A percentile compares a stretch with the other conserved stretches of the same genome.
Evolutionary conservation across 2,113 vertebrate genomes (phyloP).

Genomic region (Malaclemys terrapin): DNA sequence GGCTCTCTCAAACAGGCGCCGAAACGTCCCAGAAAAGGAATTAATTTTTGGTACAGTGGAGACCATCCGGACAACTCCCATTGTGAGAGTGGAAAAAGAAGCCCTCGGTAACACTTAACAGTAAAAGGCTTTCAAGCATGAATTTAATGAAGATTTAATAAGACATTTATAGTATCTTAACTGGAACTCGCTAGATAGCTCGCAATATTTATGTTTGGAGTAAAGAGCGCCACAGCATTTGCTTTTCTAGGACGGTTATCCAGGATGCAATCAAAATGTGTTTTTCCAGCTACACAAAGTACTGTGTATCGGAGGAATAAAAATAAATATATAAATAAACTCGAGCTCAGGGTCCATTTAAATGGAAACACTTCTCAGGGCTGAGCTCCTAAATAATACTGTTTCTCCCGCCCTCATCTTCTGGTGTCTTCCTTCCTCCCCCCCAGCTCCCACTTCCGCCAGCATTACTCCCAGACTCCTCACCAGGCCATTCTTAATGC

Average conservation of each 20-base stretch:
- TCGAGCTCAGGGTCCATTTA: background rate
- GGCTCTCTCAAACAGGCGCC: background rate
- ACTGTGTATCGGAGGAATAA: background rate
- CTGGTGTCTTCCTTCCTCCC: background rate
- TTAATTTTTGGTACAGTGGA: background rate
- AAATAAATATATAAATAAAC: background rate
- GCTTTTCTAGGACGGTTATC: background rate
- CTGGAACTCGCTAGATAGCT: slow-evolving; percentile 22
- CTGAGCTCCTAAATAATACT: background rate
- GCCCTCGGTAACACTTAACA: background rate
- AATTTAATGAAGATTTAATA: slow-evolving; percentile 40
- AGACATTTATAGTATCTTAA: slow-evolving; percentile 22
- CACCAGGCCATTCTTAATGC: background rate
- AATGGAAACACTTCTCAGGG: background rate
- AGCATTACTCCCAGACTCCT: background rate
- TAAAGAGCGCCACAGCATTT: slow-evolving; percentile 15
- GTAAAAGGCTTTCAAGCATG: background rate
- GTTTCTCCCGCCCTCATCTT: background rate
- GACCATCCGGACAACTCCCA: background rate
- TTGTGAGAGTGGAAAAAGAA: background rate
- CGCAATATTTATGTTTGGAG: slow-evolving; percentile 5
- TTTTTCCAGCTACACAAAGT: background rate
- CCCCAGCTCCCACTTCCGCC: background rate
- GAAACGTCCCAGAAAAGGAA: background rate
- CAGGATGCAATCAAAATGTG: background rate